phyloP scores from a whole-genome alignment of 2,113 vertebrate species.

The Erpornis zantholeuca region DNA sequence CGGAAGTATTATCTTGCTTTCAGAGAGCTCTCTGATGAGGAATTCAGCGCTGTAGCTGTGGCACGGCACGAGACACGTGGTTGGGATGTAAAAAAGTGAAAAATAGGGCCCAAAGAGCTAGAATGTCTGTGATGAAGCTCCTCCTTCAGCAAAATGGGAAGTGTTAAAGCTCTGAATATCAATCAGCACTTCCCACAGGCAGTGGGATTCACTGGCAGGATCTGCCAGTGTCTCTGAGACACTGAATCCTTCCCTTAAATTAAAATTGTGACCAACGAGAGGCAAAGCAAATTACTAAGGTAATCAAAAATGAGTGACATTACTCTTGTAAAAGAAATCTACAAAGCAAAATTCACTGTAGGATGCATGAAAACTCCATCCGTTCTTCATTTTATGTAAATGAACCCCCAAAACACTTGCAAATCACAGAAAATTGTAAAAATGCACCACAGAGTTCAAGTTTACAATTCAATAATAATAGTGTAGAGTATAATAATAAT shows the following conservation, averaged over 20 bases:
- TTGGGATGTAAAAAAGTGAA: conserved; percentile 53
- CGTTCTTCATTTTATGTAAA: background rate
- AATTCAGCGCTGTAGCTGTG: conserved; percentile 50
- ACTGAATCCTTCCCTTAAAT: conserved; percentile 9
- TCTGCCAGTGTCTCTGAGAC: conserved; percentile 29
- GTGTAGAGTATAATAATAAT: conserved; percentile 26
- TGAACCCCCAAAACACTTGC: background rate
- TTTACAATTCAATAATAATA: conserved; percentile 43
- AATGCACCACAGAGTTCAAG: conserved; percentile 6
- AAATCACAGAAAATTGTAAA: conserved; percentile 30
- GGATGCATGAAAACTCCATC: background rate
- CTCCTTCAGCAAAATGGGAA: conserved; percentile 57
- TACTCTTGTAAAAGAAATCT: conserved; percentile 25
- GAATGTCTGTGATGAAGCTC: conserved; percentile 50
- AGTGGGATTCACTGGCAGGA: conserved; percentile 53
- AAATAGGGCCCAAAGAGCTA: conserved; percentile 36
- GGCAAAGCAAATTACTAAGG: conserved; percentile 40
- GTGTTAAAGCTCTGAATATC: conserved; percentile 66
- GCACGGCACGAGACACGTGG: conserved; percentile 20
- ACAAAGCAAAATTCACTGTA: conserved; percentile 13
- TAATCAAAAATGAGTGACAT: conserved; percentile 39
- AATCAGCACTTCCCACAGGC: conserved; percentile 61
- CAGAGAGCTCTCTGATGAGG: conserved; percentile 54
- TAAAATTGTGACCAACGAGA: conserved; percentile 61
- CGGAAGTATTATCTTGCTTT: background rate